Conservation (phyloP, 2,113 vertebrate genomes). For the Solenodon paradoxus region DNA sequence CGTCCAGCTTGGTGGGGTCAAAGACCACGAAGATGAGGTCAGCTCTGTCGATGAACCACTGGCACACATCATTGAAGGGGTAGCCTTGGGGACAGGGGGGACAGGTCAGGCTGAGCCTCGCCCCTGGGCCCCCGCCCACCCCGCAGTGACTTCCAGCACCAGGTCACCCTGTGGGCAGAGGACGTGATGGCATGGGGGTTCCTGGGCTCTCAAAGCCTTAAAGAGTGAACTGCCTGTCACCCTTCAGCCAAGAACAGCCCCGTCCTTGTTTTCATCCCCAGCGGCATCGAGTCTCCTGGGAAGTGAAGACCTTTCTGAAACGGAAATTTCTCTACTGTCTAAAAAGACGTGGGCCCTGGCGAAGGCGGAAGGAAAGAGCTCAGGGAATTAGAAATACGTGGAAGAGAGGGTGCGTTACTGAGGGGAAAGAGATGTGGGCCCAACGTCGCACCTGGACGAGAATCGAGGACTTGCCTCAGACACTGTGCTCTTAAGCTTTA, state of each 20-base stretch:
- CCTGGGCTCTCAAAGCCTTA: background rate
- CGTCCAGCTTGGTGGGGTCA: conserved; percentile 97
- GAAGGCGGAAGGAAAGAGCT: background rate
- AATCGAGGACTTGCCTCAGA: background rate
- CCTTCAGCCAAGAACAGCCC: background rate
- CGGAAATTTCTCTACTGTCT: background rate
- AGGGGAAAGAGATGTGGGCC: background rate
- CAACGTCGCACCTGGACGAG: background rate
- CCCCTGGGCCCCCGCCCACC: fast-evolving
- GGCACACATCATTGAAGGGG: conserved; percentile 98
- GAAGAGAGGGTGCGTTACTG: background rate
- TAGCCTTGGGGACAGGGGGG: conserved; percentile 86
- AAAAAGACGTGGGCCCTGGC: background rate
- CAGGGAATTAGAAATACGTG: background rate
- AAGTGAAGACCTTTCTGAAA: conserved; percentile 10
- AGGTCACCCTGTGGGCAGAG: background rate
- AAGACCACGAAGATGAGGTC: conserved; percentile 99
- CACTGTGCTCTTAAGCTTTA: background rate
- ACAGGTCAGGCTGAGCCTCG: conserved; percentile 58
- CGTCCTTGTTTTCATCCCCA: conserved; percentile 1
- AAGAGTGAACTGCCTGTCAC: conserved; percentile 18
- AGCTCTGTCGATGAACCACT: conserved; percentile 99
- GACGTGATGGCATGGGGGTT: background rate
- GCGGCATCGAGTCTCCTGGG: background rate
- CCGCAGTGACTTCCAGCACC: background rate